A percentile compares a stretch with the other conserved stretches of the same genome.
Evolutionary conservation across 1,140 invertebrate genomes (phyloP).

Genomic region (Brachionus paranguensis): DNA sequence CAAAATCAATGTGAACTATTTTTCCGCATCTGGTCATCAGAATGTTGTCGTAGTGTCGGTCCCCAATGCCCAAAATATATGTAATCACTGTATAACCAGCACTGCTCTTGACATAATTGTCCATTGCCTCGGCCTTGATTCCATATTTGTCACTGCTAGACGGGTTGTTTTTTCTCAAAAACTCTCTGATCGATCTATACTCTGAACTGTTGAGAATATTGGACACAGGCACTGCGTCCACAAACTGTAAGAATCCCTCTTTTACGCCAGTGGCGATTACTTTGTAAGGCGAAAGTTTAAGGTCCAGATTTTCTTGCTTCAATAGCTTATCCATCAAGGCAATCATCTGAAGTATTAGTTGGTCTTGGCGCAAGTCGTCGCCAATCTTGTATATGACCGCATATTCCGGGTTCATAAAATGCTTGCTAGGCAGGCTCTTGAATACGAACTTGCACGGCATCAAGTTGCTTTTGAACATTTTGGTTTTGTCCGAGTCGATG

Average conservation of each 20-base stretch:
- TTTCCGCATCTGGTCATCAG: conserved; percentile 72
- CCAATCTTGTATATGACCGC: conserved; percentile 92
- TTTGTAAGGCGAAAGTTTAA: conserved; percentile 89
- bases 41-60: conserved; percentile 94
- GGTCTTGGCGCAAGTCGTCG: conserved; percentile 96
- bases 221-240: conserved; percentile 86
- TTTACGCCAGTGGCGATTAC: conserved; percentile 86
- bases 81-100: conserved; percentile 98
- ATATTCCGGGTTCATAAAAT: conserved; percentile 65
- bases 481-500: conserved; percentile 75
- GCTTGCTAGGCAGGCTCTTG: conserved; percentile 58
- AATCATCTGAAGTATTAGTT: conserved; percentile 90
- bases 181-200: conserved; percentile 45
- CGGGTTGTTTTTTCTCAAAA: conserved; percentile 14
- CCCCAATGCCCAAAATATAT: conserved; percentile 91
- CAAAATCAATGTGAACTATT: conserved; percentile 98
- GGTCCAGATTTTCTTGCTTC: conserved; percentile 78
- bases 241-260: conserved; percentile 81
- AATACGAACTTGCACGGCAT: conserved; percentile 96
- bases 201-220: conserved; percentile 78
- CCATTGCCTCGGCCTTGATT: conserved; percentile 86
- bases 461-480: conserved; percentile 84
- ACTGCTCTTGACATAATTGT: conserved; percentile 86
- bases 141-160: conserved; percentile 56
- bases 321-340: conserved; percentile 81